Conservation (phyloP, 2,113 vertebrate species). For the Acinonyx jubatus region DNA sequence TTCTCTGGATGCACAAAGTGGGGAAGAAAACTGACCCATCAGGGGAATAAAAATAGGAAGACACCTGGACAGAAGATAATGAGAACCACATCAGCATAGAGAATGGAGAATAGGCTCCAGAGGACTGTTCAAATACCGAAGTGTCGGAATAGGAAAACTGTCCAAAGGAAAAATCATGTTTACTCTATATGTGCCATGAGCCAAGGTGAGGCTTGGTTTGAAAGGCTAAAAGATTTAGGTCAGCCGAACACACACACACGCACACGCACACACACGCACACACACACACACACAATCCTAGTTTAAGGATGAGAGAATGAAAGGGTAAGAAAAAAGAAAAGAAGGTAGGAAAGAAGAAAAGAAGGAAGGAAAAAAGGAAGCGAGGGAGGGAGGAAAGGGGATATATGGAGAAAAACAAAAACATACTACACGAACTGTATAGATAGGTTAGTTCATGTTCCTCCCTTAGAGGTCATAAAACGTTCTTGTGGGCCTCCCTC, state of each 20-base stretch:
- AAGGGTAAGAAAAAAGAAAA: neutral
- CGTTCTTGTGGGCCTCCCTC: slow-evolving; percentile 58
- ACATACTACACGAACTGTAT: neutral
- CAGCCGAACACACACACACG: neutral
- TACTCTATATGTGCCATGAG: neutral
- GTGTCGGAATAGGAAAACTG: slow-evolving; percentile 44
- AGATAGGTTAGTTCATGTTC: slow-evolving; percentile 67
- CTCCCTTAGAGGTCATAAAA: slow-evolving; percentile 72
- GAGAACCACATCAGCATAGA: slow-evolving; percentile 21
- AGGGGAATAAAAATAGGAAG: neutral
- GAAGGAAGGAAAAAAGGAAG: neutral
- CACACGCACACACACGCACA: neutral
- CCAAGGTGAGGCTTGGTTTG: slow-evolving; percentile 1
- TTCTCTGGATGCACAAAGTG: slow-evolving; percentile 58
- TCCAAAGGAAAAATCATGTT: slow-evolving; percentile 48
- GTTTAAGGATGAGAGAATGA: neutral
- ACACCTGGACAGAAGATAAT: slow-evolving; percentile 58
- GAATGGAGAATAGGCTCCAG: neutral
- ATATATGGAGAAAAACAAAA: neutral
- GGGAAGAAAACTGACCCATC: neutral
- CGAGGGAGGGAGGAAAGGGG: neutral
- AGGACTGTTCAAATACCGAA: slow-evolving; percentile 53
- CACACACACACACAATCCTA: neutral
- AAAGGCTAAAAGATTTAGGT: slow-evolving; percentile 64
- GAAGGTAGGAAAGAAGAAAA: neutral